Conservation (phyloP, 2,113 vertebrate genomes). For the Brevimyrus niger region DNA sequence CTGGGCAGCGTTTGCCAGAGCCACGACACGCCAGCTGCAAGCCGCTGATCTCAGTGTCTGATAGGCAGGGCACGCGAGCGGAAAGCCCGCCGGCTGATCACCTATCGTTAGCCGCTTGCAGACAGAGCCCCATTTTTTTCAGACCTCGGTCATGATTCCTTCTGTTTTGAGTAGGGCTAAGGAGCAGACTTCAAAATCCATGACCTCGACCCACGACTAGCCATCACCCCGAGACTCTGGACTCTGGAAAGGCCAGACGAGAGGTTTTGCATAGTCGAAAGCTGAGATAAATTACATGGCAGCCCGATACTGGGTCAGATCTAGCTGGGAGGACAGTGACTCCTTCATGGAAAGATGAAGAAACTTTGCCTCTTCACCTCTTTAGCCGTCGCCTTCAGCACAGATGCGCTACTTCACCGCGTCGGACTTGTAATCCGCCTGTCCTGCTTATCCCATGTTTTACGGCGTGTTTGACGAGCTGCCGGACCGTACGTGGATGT, state of each 20-base stretch:
- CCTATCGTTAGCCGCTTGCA: conserved; percentile 33
- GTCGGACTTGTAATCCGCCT: neutral
- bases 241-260: neutral
- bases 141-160: conserved; percentile 25
- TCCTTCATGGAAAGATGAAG: neutral
- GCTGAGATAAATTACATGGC: neutral
- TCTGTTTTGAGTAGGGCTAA: conserved; percentile 30
- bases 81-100: conserved; percentile 48
- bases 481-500: neutral
- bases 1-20: conserved; percentile 44
- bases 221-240: neutral
- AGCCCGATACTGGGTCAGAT: neutral
- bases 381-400: neutral
- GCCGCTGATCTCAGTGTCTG: conserved; percentile 56
- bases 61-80: conserved; percentile 51
- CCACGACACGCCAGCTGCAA: conserved; percentile 59
- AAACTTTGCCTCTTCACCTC: neutral
- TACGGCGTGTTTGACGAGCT: neutral
- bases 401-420: no score
- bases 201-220: neutral
- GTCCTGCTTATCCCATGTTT: neutral
- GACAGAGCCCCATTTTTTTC: conserved; percentile 38
- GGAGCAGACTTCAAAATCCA: neutral
- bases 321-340: neutral
- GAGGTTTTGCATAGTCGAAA: neutral